A percentile compares a stretch with the other conserved stretches of the same genome.
Evolutionary conservation across 2,888 invertebrate genomes (phyloP).

Genomic region (Andrena chrysosceles): DNA sequence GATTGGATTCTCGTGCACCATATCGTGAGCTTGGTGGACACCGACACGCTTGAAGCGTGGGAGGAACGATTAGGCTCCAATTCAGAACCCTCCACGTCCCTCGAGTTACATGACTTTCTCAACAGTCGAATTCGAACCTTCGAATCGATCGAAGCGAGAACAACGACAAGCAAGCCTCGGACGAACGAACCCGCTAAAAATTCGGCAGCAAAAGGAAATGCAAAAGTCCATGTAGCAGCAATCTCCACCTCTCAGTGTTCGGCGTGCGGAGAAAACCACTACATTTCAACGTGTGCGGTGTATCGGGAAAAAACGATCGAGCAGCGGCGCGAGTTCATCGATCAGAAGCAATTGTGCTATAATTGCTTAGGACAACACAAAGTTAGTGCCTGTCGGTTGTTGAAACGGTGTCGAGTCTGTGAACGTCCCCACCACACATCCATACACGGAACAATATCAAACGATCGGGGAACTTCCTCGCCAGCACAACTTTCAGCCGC

Average conservation of each 20-base stretch:
- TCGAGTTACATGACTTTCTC: neutral
- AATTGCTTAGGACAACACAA: neutral
- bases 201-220: too few relatives aligned
- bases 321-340: neutral
- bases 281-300: neutral
- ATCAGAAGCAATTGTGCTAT: neutral
- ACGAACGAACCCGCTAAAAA: too few relatives aligned
- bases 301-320: neutral
- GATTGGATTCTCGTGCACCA: neutral
- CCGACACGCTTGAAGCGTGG: neutral
- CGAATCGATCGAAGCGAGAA: neutral
- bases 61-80: neutral
- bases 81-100: neutral
- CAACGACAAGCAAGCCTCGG: neutral
- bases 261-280: neutral
- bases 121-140: neutral
- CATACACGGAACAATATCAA: too few relatives aligned
- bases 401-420: neutral
- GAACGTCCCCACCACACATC: neutral
- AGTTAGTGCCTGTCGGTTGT: neutral
- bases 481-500: neutral
- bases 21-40: neutral
- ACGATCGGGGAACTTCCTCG: too few relatives aligned
- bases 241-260: too few relatives aligned
- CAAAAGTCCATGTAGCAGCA: too few relatives aligned